phyloP scores from a whole-genome alignment of 2,888 invertebrate species.

The Agrotis ipsilon region DNA sequence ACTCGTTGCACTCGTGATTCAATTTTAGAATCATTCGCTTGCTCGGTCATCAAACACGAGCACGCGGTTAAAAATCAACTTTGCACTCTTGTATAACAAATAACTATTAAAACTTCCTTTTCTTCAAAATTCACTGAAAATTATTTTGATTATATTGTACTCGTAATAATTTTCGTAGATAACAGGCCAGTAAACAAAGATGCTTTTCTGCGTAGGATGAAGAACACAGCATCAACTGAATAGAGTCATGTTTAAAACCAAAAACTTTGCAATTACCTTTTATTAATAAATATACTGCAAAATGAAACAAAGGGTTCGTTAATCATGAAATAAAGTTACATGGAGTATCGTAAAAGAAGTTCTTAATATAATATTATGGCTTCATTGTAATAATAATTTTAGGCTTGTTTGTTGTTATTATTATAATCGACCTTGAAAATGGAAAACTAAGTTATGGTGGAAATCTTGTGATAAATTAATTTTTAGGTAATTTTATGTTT shows the following conservation, averaged over 20 bases:
- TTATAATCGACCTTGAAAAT: conserved; percentile 26
- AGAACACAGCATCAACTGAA: background rate
- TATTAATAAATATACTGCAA: background rate
- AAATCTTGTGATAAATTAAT: conserved; percentile 9
- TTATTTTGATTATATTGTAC: background rate
- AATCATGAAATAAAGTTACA: conserved; percentile 2
- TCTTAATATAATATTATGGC: conserved; percentile 8
- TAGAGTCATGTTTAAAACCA: background rate
- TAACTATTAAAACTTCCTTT: too few species aligned
- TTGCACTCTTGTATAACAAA: too few species aligned
- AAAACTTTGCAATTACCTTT: background rate
- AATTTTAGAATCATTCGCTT: too few species aligned
- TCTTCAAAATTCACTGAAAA: background rate
- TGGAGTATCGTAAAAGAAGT: background rate
- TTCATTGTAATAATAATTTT: conserved; percentile 22
- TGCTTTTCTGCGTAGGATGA: background rate
- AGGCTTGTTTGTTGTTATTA: conserved; percentile 33
- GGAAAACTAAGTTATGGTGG: conserved; percentile 11
- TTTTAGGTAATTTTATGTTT: background rate
- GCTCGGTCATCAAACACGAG: too few species aligned
- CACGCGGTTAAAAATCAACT: too few species aligned
- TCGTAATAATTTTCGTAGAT: background rate
- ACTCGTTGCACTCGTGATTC: too few species aligned
- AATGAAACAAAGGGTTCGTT: conserved; percentile 10
- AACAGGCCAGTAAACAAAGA: background rate